Evolutionary conservation across 2,113 vertebrate species (phyloP), one percentile per base, ranked within the genome.

Genomic region (Sceloporus tristichus): DNA sequence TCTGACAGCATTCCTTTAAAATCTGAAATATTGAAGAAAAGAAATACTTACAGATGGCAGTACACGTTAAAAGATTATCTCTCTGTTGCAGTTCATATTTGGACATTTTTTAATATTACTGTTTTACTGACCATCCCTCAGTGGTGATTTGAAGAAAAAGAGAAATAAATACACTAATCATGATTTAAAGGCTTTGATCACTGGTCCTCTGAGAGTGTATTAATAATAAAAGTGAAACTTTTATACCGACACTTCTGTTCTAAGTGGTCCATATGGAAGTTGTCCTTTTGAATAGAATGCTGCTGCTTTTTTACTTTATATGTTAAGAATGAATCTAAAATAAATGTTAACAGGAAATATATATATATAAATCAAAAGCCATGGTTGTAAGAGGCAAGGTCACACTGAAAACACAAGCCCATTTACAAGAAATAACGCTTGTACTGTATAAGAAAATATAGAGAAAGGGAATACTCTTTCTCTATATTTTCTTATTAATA

Each of bases 1-100:
- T 77, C 56, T 18, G 80, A 19, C 40, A 4, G 76, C 66, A 76
- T 68, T 54, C 29, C 2, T 59, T 87, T 54, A 40, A 65, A 53
- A 54, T 9, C 59, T 1, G 18, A 8, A 83, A 83, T 40, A 68
- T 14, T 29, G 18, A 66, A 82, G 59, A 42, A 88, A 54, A 80
- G 68, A n/a, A 62, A 74, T 27, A 59, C 53, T 62, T 56, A 80
- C 66, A 42, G 53, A 56, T 62, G 85, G 34, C 25, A 73, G 5
- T 68, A 82, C 34, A 85, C 48, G 54, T 38, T 56, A 73, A 19
- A 92, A 14, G 88, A 91, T 83, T 85, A 78, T 66, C 1, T 80
- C 9, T 82, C 85, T 87, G 80, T 81, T 85, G 62, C 16, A 16
- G 42, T 29, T 48, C 81, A 88, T 89, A 40, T 94, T 90, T 53